Evolutionary conservation across 2,113 vertebrate genomes (phyloP).

Genomic region (Seriola quinqueradiata): DNA sequence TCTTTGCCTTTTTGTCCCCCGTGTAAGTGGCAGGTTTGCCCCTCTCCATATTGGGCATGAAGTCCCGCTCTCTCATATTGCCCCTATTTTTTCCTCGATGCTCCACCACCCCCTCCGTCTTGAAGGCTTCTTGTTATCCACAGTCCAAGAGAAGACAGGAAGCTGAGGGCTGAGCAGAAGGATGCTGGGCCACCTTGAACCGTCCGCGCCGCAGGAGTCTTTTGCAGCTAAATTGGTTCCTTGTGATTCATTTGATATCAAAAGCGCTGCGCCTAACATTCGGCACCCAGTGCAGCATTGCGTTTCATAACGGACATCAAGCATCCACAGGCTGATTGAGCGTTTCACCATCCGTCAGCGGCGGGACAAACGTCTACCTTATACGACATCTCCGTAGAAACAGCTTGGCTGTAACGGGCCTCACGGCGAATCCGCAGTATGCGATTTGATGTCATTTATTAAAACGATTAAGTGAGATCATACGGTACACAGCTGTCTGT

Average conservation of each 20-base stretch:
- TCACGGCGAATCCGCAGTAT: constrained; percentile 60
- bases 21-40: constrained; percentile 98
- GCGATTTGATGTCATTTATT: constrained; percentile 73
- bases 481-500: constrained; percentile 77
- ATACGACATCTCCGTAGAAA: constrained; percentile 55
- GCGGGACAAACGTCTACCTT: constrained; percentile 47
- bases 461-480: constrained; percentile 75
- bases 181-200: constrained; percentile 54
- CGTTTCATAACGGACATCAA: constrained; percentile 75
- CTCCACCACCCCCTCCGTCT: constrained; percentile 94
- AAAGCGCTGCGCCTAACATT: constrained; percentile 55
- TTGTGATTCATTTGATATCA: constrained; percentile 66
- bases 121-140: constrained; percentile 83
- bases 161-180: constrained; percentile 44
- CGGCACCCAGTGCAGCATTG: constrained; percentile 68
- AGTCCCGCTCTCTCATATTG: constrained; percentile 95
- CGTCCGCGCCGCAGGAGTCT: constrained; percentile 40
- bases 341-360: constrained; percentile 73
- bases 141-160: constrained; percentile 77
- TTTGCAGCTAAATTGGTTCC: constrained; percentile 54
- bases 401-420: constrained; percentile 55
- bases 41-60: constrained; percentile 93
- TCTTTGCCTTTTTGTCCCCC: constrained; percentile 99
- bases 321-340: constrained; percentile 64
- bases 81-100: constrained; percentile 93